Conservation (phyloP, 2,888 invertebrate species). For the Boloria euphrosyne region DNA sequence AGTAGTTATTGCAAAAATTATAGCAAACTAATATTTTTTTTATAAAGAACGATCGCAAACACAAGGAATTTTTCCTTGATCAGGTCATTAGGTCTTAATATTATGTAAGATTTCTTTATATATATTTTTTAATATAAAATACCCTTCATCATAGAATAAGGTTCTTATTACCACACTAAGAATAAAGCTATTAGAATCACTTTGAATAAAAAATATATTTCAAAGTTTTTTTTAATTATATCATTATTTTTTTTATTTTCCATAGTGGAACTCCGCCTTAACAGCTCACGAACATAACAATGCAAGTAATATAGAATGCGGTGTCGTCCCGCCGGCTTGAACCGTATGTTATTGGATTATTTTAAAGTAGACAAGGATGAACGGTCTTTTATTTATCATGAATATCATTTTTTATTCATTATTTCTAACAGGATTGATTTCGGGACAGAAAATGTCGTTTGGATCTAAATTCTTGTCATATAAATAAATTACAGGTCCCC, state of each 20-base stretch:
- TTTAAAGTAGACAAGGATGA: conserved; percentile 34
- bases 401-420: conserved; percentile 16
- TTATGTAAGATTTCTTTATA: too few relatives aligned
- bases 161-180: too few relatives aligned
- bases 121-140: too few relatives aligned
- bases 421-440: neutral
- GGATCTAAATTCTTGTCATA: neutral
- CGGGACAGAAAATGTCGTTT: neutral
- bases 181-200: too few relatives aligned
- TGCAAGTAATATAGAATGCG: conserved; percentile 45
- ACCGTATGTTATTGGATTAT: conserved; percentile 60
- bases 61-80: too few relatives aligned
- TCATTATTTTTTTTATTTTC: neutral
- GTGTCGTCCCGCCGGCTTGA: conserved; percentile 41
- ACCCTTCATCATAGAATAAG: too few relatives aligned
- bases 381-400: conserved; percentile 15
- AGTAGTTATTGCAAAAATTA: too few relatives aligned
- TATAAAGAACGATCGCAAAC: too few relatives aligned
- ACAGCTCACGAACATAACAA: conserved; percentile 41
- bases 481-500: neutral
- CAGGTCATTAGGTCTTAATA: too few relatives aligned
- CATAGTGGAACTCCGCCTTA: conserved; percentile 40
- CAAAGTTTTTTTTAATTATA: neutral
- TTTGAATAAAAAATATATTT: neutral
- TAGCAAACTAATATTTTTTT: too few relatives aligned